Evolutionary conservation across 2,888 invertebrate genomes (phyloP).

Genomic region (Torymus tubicola): DNA sequence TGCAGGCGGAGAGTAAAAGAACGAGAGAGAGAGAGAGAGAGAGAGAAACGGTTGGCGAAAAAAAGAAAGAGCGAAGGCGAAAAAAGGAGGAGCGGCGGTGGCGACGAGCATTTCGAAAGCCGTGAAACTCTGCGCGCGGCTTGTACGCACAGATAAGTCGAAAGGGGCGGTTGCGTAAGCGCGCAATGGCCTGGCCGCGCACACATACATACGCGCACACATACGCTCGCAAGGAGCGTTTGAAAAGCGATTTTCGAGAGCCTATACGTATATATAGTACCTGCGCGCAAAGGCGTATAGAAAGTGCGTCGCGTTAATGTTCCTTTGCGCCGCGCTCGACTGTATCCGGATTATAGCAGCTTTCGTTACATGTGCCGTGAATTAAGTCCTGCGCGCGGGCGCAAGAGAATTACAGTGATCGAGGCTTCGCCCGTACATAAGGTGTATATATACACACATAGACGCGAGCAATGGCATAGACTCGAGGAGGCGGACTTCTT

Average conservation of each 20-base stretch:
- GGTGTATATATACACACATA: too few relatives aligned
- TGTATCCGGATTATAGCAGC: background rate
- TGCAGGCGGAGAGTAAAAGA: background rate
- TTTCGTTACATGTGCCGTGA: background rate
- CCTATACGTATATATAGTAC: too few relatives aligned
- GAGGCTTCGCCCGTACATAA: too few relatives aligned
- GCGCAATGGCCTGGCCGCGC: background rate
- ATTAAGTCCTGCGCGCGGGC: background rate
- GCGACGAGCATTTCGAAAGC: background rate
- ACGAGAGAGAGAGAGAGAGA: background rate
- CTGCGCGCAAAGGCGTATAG: too few relatives aligned
- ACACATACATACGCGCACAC: too few relatives aligned
- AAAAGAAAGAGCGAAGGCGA: background rate
- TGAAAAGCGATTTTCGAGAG: too few relatives aligned
- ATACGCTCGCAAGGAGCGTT: too few relatives aligned
- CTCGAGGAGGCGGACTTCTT: too few relatives aligned
- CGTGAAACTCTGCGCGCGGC: background rate
- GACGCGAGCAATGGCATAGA: too few relatives aligned
- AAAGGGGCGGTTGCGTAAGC: slow-evolving; percentile 5
- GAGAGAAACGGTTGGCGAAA: slow-evolving; percentile 2
- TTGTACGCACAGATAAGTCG: background rate
- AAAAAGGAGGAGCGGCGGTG: background rate
- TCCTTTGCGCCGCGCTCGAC: background rate
- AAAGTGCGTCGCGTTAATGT: too few relatives aligned
- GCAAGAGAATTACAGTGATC: too few relatives aligned